Percentiles rank a stretch among this genome's conserved stretches.
These are phyloP conservation scores for Neoitamus cyanurus DNA, from an alignment of 2,888 invertebrate genomes.

Conservation along the genomic window DNA sequence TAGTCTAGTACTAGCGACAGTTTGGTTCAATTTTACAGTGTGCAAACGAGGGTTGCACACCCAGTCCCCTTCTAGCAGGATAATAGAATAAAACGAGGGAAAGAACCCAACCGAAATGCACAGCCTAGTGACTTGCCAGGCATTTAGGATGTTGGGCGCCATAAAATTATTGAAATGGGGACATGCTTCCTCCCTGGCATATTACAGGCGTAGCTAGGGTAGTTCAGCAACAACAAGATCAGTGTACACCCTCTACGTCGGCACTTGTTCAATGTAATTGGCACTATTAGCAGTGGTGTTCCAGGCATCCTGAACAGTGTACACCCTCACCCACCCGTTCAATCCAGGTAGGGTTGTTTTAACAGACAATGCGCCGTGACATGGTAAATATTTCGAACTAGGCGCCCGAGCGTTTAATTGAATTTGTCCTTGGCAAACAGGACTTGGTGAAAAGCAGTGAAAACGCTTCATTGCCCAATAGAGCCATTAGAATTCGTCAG, in stretches of 20 bases:
- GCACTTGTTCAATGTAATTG: conserved; percentile 21
- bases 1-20: background rate
- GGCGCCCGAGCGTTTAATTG: background rate
- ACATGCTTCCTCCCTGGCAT: background rate
- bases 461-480: background rate
- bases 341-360: background rate
- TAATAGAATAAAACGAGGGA: background rate
- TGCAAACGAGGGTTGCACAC: background rate
- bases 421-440: background rate
- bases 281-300: conserved; percentile 6
- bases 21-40: background rate
- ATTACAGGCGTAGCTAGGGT: background rate
- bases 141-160: background rate
- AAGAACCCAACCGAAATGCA: background rate
- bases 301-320: background rate
- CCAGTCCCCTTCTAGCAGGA: background rate
- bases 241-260: background rate
- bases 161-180: conserved; percentile 27
- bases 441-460: background rate
- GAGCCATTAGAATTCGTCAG: background rate
- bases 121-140: background rate
- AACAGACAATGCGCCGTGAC: background rate
- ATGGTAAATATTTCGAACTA: background rate
- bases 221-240: background rate
- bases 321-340: background rate